These are phyloP conservation scores for Umimayanthus kanabou DNA, from an alignment of 92 coral and sea anemone species.

Conservation along the genomic window DNA sequence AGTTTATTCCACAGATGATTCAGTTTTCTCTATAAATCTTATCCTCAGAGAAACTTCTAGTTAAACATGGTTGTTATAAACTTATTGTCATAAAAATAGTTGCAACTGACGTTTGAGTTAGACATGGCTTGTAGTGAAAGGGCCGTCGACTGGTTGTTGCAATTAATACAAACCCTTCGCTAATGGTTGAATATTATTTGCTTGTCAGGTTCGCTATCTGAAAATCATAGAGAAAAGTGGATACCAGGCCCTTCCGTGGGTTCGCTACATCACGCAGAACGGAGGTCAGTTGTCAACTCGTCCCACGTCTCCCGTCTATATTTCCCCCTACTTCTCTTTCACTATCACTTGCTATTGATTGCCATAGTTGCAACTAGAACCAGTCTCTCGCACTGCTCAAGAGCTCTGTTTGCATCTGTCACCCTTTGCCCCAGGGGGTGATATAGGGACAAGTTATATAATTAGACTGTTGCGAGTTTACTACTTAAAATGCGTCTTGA, in stretches of 20 bases:
- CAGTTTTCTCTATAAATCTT: no score
- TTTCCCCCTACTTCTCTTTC: background rate
- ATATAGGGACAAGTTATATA: no score
- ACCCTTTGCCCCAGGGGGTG: background rate
- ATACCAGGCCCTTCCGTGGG: constrained; percentile 99
- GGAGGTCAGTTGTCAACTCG: constrained; percentile 78
- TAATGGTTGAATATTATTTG: background rate
- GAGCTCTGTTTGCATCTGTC: background rate
- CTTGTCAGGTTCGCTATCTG: constrained; percentile 88
- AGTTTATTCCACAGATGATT: no score
- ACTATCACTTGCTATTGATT: background rate
- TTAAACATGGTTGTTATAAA: no score
- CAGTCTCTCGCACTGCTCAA: background rate
- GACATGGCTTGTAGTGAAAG: background rate
- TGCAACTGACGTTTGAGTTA: background rate
- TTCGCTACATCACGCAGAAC: constrained; percentile 97
- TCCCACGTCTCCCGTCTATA: background rate
- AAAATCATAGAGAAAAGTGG: constrained; percentile 99
- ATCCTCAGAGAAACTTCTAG: no score
- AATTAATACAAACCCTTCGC: no score
- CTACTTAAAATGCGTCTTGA: no score
- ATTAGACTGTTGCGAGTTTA: no score
- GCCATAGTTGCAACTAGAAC: background rate
- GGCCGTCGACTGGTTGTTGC: background rate
- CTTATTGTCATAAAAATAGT: no score